Evolutionary conservation across 2,113 vertebrate genomes (phyloP), one percentile per base, ranked within the genome.

Genomic region (Ciconia stormi): DNA sequence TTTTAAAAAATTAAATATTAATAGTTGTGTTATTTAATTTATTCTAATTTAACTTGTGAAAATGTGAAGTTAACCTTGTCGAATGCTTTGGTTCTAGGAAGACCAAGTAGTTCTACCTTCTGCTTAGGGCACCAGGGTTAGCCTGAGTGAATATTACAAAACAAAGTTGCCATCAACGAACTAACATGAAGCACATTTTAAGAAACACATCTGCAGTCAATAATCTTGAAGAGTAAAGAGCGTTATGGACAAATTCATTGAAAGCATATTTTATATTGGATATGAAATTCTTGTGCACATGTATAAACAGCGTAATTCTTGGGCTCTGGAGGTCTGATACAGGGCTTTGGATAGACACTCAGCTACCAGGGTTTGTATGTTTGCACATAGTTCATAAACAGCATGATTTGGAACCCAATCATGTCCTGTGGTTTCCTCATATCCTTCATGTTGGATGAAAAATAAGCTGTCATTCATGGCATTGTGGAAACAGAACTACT

Each of bases 351-450:
- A 63, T 30, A 58, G 34, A 59, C 16, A 5, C 38, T 82, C 22
- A 40, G 80, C 77, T 79, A 42, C 72, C 77, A 76, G 61, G n/a
- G 47, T 66, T 91, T 84, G 81, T 67, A 1, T 87, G 44, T 89
- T 95, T 96, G 91, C 91, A 72, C 65, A 16, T 25, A 67, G 78
- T 74, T 93, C 0, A 0, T 89, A 91, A 96, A 87, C 84, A 95
- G 72, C 47, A 32, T 77, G 87, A 87, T 93, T 85, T 89, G 93
- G 89, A 96, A 46, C 26, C 20, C 73, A 89, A 67, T 89, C 81
- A 59, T 91, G 69, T 93, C 87, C 77, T 91, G 84, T 96, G 84
- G 77, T 95, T 94, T 95, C 73, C 44, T 84, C 81, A 71, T 87
- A 89, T 71, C 78, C 84, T 93, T 94, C 40, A 40, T 16, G 44